Conservation (phyloP, 2,113 vertebrate genomes). For the Pterocles orientalis region DNA sequence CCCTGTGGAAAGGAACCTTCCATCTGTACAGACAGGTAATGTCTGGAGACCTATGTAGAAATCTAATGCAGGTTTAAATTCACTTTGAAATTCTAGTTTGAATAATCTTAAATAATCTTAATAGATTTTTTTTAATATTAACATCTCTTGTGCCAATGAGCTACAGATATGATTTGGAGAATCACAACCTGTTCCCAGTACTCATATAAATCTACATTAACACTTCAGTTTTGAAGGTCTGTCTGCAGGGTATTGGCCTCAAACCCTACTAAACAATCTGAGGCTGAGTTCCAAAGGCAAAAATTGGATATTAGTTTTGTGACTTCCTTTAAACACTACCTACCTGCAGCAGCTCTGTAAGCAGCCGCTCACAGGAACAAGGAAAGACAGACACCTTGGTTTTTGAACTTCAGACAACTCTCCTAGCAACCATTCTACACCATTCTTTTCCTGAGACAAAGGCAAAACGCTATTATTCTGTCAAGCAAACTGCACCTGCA, state of each 20-base stretch:
- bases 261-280: neutral
- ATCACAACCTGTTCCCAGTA: neutral
- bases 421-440: neutral
- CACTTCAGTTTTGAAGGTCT: neutral
- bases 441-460: neutral
- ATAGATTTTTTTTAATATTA: neutral
- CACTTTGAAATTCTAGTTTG: neutral
- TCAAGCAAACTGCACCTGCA: neutral
- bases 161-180: neutral
- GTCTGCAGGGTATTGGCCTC: neutral
- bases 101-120: neutral
- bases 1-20: neutral
- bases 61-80: neutral
- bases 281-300: neutral
- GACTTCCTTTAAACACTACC: neutral
- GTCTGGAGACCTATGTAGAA: neutral
- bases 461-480: neutral
- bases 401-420: neutral
- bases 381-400: neutral
- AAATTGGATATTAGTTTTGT: neutral
- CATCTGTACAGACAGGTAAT: neutral
- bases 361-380: neutral
- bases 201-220: accelerated
- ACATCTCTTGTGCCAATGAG: neutral
- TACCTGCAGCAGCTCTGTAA: neutral